These are phyloP conservation scores for Melinaea menophilus DNA, from an alignment of 2,888 invertebrate genomes.

Conservation along the genomic window DNA sequence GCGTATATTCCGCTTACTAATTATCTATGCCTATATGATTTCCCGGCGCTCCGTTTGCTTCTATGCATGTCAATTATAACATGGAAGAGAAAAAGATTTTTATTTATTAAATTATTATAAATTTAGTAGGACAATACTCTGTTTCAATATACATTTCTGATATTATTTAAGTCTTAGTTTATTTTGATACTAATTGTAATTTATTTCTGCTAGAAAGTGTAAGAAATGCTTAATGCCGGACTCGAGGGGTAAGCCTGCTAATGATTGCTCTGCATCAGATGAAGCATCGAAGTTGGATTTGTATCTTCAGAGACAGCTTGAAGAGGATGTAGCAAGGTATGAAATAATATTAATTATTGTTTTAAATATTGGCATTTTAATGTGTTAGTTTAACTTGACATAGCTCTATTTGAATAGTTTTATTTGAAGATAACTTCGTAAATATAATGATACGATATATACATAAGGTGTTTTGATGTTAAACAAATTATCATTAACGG, in stretches of 20 bases:
- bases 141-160: background rate
- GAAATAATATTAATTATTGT: background rate
- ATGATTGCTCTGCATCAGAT: constrained; percentile 52
- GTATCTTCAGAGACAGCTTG: constrained; percentile 60
- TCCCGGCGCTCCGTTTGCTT: too few species aligned
- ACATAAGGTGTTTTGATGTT: too few species aligned
- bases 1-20: too few species aligned
- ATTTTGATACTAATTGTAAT: background rate
- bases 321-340: constrained; percentile 69
- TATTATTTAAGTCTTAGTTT: background rate
- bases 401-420: background rate
- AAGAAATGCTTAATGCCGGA: constrained; percentile 72
- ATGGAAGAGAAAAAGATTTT: background rate
- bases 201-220: constrained; percentile 35
- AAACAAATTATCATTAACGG: too few species aligned
- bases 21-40: too few species aligned
- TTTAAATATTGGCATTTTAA: constrained; percentile 5
- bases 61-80: too few species aligned
- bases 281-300: constrained; percentile 58
- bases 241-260: constrained; percentile 59
- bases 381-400: constrained; percentile 7
- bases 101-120: background rate
- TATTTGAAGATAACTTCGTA: too few species aligned
- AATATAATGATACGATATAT: too few species aligned
- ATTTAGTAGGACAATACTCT: too few species aligned